phyloP scores from a whole-genome alignment of 2,797 vertebrate genomes.

The Trematomus bernacchii region DNA sequence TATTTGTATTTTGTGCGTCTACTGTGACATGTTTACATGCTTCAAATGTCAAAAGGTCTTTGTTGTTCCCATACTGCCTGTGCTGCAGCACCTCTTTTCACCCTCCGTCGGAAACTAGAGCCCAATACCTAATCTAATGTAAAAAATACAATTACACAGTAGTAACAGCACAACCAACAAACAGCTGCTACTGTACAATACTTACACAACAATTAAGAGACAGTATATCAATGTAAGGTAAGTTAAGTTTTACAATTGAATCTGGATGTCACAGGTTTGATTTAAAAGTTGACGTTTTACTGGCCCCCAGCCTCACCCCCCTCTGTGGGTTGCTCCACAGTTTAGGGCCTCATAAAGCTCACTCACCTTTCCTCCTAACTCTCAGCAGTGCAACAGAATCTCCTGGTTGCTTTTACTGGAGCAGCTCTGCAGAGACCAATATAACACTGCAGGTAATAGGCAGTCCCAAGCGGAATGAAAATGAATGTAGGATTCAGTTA shows the following conservation, averaged over 20 bases:
- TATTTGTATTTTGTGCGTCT: too few relatives aligned
- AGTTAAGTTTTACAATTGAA: neutral
- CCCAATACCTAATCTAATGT: neutral
- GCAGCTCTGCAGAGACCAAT: conserved; percentile 2
- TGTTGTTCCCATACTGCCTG: too few relatives aligned
- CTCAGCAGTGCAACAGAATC: conserved; percentile 33
- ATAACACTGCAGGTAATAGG: neutral
- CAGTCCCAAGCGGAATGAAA: neutral
- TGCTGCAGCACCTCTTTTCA: too few relatives aligned
- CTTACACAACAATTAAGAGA: neutral
- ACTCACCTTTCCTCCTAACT: conserved; percentile 33
- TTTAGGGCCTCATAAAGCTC: conserved; percentile 45
- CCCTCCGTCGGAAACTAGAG: too few relatives aligned
- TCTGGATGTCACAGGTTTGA: neutral
- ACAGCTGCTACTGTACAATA: neutral
- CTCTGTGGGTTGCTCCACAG: neutral
- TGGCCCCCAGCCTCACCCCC: neutral
- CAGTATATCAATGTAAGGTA: neutral
- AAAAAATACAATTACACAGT: neutral
- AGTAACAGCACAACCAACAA: neutral
- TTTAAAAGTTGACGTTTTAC: conserved; percentile 17
- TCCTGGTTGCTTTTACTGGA: conserved; percentile 3
- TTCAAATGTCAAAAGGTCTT: too few relatives aligned
- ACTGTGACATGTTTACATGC: too few relatives aligned
- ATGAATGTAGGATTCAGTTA: neutral